Conservation (phyloP, 2,888 invertebrate species). For the Caenorhabditis virilis region DNA sequence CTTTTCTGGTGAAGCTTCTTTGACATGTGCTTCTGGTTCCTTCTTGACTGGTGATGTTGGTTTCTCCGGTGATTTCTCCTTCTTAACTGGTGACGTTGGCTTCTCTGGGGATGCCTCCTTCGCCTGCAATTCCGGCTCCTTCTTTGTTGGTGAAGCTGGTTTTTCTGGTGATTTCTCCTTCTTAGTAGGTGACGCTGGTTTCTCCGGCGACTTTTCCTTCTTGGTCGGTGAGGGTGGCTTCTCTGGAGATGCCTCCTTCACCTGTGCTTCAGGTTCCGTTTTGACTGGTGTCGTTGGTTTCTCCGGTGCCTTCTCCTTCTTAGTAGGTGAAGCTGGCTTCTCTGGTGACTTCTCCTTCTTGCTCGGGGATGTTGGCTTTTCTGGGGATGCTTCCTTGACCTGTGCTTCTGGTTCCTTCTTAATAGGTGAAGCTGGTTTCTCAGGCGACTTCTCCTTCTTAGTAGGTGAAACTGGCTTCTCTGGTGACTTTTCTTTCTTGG, state of each 20-base stretch:
- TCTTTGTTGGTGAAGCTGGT: slow-evolving; percentile 6
- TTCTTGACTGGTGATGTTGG: slow-evolving; percentile 11
- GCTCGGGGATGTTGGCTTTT: slow-evolving; percentile 2
- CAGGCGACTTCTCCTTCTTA: slow-evolving; percentile 20
- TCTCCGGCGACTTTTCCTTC: slow-evolving; percentile 17
- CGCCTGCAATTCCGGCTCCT: slow-evolving; percentile 5
- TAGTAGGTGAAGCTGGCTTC: slow-evolving; percentile 7
- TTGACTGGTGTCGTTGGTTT: too few species aligned
- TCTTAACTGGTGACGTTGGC: slow-evolving; percentile 9
- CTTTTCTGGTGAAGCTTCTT: slow-evolving; percentile 5
- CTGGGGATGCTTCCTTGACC: slow-evolving; percentile 5
- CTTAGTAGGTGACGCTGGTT: background rate
- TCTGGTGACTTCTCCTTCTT: slow-evolving; percentile 18
- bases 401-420: slow-evolving; percentile 24
- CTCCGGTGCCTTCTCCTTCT: slow-evolving; percentile 6
- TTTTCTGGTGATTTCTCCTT: slow-evolving; percentile 2
- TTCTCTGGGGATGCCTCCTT: slow-evolving; percentile 5
- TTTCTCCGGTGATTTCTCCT: slow-evolving; percentile 18
- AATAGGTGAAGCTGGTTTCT: slow-evolving; percentile 13
- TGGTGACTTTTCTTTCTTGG: slow-evolving; percentile 17
- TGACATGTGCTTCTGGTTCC: slow-evolving; percentile 16
- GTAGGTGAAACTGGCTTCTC: slow-evolving; percentile 6
- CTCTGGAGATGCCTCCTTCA: slow-evolving; percentile 1
- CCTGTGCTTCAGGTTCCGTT: background rate
- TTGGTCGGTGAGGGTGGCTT: slow-evolving; percentile 4